phyloP scores from a whole-genome alignment of 2,888 invertebrate genomes.

The Stegana nigrithorax region DNA sequence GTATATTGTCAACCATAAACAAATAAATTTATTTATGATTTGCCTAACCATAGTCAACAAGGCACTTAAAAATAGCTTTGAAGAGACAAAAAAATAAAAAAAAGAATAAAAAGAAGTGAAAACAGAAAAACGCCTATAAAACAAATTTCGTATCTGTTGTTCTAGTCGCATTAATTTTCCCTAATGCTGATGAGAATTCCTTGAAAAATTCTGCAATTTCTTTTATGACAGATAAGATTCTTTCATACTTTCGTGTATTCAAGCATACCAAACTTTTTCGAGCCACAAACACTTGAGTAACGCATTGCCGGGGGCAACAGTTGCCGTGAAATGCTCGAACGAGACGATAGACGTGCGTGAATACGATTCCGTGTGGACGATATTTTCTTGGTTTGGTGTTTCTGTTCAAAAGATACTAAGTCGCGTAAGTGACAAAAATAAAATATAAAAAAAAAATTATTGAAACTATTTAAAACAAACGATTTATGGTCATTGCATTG shows the following conservation, averaged over 20 bases:
- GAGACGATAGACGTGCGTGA: background rate
- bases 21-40: too few relatives aligned
- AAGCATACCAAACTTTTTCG: too few relatives aligned
- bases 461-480: too few relatives aligned
- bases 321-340: background rate
- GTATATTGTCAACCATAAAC: too few relatives aligned
- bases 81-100: background rate
- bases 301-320: constrained; percentile 1
- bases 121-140: background rate
- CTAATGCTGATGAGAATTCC: background rate
- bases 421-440: too few relatives aligned
- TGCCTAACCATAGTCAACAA: constrained; percentile 3
- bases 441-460: too few relatives aligned
- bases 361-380: too few relatives aligned
- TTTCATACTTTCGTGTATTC: too few relatives aligned
- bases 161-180: background rate
- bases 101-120: constrained; percentile 1
- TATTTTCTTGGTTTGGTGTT: too few relatives aligned
- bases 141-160: background rate
- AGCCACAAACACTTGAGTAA: too few relatives aligned
- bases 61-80: constrained; percentile 5
- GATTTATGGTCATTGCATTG: too few relatives aligned
- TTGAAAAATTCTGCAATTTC: background rate
- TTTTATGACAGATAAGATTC: background rate
- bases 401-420: too few relatives aligned